Percentiles rank a stretch among this genome's conserved stretches.
Evolutionary conservation across 1,140 invertebrate genomes (phyloP).

Genomic region (Nilaparvata lugens): DNA sequence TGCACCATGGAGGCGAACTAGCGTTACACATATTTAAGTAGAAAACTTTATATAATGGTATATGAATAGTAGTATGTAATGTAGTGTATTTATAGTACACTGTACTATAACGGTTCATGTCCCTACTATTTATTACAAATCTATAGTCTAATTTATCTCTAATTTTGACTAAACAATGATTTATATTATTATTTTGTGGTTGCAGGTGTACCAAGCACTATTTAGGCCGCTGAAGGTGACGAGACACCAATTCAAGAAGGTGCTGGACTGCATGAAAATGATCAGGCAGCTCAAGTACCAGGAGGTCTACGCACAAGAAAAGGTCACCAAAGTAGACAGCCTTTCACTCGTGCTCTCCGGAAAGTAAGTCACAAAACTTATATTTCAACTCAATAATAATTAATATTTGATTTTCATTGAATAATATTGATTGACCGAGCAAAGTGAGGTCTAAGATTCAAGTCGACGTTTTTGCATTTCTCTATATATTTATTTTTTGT

Average conservation of each 20-base stretch:
- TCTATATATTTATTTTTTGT: too few species aligned
- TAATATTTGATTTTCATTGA: too few species aligned
- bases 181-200: conserved; percentile 16
- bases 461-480: too few species aligned
- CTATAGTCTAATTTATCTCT: not conserved
- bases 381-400: too few species aligned
- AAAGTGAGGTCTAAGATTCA: too few species aligned
- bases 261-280: conserved; percentile 71
- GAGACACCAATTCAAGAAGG: conserved; percentile 68
- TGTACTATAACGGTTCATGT: too few species aligned
- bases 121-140: not conserved
- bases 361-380: conserved; percentile 57
- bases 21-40: too few species aligned
- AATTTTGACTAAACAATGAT: not conserved
- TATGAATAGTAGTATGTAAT: too few species aligned
- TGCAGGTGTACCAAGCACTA: conserved; percentile 66
- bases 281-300: conserved; percentile 69
- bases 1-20: too few species aligned
- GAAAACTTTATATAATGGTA: too few species aligned
- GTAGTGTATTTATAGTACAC: too few species aligned
- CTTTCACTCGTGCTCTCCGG: conserved; percentile 76
- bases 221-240: conserved; percentile 75
- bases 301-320: conserved; percentile 81
- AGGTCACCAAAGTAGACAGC: conserved; percentile 78
- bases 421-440: too few species aligned